Evolutionary conservation across 2,888 invertebrate species (phyloP).

Genomic region (Isoperla grammatica): DNA sequence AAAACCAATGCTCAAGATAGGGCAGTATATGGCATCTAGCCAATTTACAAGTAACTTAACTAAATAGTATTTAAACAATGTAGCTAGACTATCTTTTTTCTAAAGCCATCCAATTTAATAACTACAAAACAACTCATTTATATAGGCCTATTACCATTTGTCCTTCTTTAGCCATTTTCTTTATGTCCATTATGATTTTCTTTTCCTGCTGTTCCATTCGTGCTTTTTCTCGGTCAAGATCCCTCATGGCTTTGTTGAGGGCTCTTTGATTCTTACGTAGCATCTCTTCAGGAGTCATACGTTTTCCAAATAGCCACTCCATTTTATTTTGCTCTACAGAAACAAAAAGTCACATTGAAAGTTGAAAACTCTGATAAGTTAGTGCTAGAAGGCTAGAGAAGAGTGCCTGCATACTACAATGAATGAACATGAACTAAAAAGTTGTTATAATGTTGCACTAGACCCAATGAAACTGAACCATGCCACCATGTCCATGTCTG

Average conservation of each 20-base stretch:
- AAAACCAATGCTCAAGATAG: too few species aligned
- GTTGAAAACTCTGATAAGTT: not conserved
- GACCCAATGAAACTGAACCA: too few species aligned
- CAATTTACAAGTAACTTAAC: too few species aligned
- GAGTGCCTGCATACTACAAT: not conserved
- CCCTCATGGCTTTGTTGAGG: slow-evolving; percentile 95
- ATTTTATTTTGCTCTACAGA: slow-evolving; percentile 37
- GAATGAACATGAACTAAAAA: not conserved
- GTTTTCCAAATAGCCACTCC: slow-evolving; percentile 96
- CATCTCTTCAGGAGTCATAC: slow-evolving; percentile 96
- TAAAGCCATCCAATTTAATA: too few species aligned
- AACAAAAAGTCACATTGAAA: not conserved
- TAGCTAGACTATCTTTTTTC: too few species aligned
- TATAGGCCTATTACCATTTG: slow-evolving; percentile 71
- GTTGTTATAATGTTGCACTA: too few species aligned
- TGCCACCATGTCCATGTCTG: too few species aligned
- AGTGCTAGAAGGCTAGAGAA: not conserved
- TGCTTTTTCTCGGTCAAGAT: slow-evolving; percentile 86
- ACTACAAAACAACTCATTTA: too few species aligned
- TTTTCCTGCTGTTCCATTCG: slow-evolving; percentile 99
- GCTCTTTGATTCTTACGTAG: slow-evolving; percentile 97
- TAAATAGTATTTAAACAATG: too few species aligned
- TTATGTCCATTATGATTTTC: slow-evolving; percentile 96
- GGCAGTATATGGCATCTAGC: too few species aligned
- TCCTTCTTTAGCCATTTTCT: slow-evolving; percentile 97